A percentile compares a stretch with the other conserved stretches of the same genome.
Conservation (phyloP, 2,888 invertebrate species). For the Cetonia aurata region DNA sequence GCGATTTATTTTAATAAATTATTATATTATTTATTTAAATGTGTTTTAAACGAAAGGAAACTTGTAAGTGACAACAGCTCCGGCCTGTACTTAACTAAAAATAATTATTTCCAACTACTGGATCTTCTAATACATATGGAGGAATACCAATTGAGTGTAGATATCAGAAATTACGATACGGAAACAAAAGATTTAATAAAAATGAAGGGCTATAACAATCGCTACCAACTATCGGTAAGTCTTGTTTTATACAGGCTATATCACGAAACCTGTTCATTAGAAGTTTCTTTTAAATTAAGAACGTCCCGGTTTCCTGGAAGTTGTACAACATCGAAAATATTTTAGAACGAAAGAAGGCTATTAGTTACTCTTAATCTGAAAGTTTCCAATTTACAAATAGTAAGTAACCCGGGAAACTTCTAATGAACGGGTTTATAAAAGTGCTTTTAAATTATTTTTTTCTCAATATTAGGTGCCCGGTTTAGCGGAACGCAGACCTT, state of each 20-base stretch:
- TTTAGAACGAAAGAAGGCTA: too few species aligned
- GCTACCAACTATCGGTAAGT: conserved; percentile 49
- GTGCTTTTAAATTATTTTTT: conserved; percentile 2
- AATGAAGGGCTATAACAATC: conserved; percentile 30
- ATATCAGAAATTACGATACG: conserved; percentile 59
- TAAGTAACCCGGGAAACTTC: too few species aligned
- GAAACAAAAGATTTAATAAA: conserved; percentile 49
- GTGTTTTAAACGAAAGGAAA: conserved; percentile 31
- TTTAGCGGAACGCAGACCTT: conserved; percentile 62
- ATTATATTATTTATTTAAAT: too few species aligned
- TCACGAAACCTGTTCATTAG: too few species aligned
- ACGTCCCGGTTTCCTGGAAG: too few species aligned
- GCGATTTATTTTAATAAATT: too few species aligned
- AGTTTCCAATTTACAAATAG: too few species aligned
- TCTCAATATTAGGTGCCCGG: conserved; percentile 59
- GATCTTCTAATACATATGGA: conserved; percentile 58
- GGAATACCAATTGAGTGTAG: conserved; percentile 58
- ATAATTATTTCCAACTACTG: conserved; percentile 55
- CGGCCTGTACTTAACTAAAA: conserved; percentile 47
- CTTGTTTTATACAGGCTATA: too few species aligned
- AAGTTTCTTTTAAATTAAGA: too few species aligned
- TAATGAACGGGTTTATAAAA: too few species aligned
- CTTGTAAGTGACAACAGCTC: conserved; percentile 36
- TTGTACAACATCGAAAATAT: too few species aligned
- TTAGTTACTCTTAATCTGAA: too few species aligned